A percentile compares a stretch with the other conserved stretches of the same genome.
phyloP scores from a whole-genome alignment of 1,140 invertebrate species.

The Aphaenogaster ashmeadi region DNA sequence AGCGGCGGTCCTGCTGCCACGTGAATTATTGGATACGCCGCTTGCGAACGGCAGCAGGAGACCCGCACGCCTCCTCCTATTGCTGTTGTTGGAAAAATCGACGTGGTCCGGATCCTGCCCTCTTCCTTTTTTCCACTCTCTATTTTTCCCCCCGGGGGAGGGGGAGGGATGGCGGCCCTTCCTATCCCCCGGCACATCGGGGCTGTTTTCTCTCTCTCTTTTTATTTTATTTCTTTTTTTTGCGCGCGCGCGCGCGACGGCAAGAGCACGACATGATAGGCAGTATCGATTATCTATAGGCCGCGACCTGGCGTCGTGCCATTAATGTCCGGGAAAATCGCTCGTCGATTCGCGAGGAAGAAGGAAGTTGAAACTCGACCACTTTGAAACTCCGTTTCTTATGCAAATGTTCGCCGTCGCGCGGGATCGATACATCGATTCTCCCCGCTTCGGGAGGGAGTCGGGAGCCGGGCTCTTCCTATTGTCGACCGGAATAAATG shows the following conservation, averaged over 20 bases:
- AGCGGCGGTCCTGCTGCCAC: slow-evolving; percentile 28
- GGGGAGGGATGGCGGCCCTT: neutral
- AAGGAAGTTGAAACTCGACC: slow-evolving; percentile 18
- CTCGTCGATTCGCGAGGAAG: slow-evolving; percentile 43
- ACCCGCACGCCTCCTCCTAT: slow-evolving; percentile 25
- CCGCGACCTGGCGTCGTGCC: slow-evolving; percentile 53
- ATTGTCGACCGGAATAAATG: slow-evolving; percentile 42
- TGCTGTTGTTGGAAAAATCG: slow-evolving; percentile 53
- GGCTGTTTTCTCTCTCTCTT: slow-evolving; percentile 7
- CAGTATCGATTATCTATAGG: slow-evolving; percentile 69
- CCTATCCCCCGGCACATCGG: neutral
- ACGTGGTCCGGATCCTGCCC: slow-evolving; percentile 31
- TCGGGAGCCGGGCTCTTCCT: neutral
- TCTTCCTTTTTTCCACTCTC: slow-evolving; percentile 20
- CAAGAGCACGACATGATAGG: slow-evolving; percentile 60
- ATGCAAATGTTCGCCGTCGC: slow-evolving; percentile 50
- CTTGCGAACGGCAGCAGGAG: slow-evolving; percentile 59
- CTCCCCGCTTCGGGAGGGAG: slow-evolving; percentile 3
- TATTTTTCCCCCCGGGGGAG: neutral
- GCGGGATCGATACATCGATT: slow-evolving; percentile 51
- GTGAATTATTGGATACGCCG: slow-evolving; percentile 69
- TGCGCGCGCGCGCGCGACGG: slow-evolving; percentile 1
- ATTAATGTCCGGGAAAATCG: slow-evolving; percentile 67
- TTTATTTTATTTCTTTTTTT: slow-evolving; percentile 19
- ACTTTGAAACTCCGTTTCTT: slow-evolving; percentile 56